Percentiles rank a stretch among this genome's conserved stretches.
Conservation (phyloP, 2,888 invertebrate species). For the Ceramica pisi region DNA sequence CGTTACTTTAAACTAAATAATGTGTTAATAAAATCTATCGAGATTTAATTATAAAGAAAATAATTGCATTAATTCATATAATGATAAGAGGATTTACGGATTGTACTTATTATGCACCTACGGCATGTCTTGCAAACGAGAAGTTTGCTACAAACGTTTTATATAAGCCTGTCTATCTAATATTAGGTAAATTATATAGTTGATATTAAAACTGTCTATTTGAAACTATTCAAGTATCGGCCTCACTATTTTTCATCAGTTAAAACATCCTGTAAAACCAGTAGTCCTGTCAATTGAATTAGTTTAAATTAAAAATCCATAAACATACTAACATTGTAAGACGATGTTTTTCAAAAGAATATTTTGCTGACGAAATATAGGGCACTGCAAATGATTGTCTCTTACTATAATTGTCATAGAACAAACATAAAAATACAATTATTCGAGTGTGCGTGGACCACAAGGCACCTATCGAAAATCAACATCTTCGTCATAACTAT, state of each 20-base stretch:
- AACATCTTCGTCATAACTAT: not conserved
- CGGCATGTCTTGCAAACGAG: slow-evolving; percentile 58
- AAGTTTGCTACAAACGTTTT: slow-evolving; percentile 48
- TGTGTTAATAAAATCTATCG: slow-evolving; percentile 77
- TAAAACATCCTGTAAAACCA: not conserved
- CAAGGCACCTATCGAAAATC: slow-evolving; percentile 39
- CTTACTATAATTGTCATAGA: slow-evolving; percentile 53
- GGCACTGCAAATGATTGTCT: slow-evolving; percentile 8
- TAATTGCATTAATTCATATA: slow-evolving; percentile 81
- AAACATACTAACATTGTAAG: slow-evolving; percentile 29
- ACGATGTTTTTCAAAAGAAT: not conserved
- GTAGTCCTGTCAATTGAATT: slow-evolving; percentile 1
- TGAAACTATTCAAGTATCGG: slow-evolving; percentile 10
- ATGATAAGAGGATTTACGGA: slow-evolving; percentile 62
- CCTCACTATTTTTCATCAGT: slow-evolving; percentile 25
- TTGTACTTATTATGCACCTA: slow-evolving; percentile 82
- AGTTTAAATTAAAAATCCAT: slow-evolving; percentile 22
- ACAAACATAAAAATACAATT: slow-evolving; percentile 68
- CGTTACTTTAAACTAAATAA: slow-evolving; percentile 63
- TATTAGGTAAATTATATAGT: slow-evolving; percentile 42
- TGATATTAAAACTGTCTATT: slow-evolving; percentile 27
- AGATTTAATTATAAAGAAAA: slow-evolving; percentile 81
- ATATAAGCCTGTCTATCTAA: slow-evolving; percentile 33
- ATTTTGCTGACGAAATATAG: slow-evolving; percentile 39
- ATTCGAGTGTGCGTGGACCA: slow-evolving; percentile 75